phyloP scores from a whole-genome alignment of 2,113 vertebrate species.

The Cromileptes altivelis region DNA sequence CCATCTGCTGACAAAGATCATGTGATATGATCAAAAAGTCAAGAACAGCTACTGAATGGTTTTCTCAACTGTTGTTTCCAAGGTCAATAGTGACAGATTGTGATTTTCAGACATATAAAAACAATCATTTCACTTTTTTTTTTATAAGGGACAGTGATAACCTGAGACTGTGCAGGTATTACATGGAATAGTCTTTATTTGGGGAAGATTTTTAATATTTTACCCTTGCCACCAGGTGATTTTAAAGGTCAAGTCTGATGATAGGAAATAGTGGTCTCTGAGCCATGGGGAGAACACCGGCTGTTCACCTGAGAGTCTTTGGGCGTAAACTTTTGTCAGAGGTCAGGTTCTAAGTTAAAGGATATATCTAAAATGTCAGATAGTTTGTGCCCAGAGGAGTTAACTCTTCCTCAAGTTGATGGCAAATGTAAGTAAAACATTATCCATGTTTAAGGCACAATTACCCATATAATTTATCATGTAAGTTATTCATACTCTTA shows the following conservation, averaged over 20 bases:
- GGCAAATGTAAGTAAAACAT: neutral
- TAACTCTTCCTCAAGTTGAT: neutral
- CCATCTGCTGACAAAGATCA: neutral
- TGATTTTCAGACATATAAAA: no score
- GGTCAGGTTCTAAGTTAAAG: conserved; percentile 7
- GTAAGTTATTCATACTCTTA: neutral
- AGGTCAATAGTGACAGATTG: no score
- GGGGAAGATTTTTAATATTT: neutral
- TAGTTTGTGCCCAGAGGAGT: neutral
- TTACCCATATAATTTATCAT: neutral
- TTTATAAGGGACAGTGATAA: neutral
- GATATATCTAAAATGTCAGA: conserved; percentile 29
- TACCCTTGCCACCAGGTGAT: neutral
- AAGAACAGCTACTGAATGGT: neutral
- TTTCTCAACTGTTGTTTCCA: neutral
- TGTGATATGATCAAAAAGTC: neutral
- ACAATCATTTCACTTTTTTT: neutral
- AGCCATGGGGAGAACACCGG: neutral
- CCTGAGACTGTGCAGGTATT: neutral
- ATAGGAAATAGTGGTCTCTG: conserved; percentile 5
- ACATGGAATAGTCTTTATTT: neutral
- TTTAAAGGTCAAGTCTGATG: conserved; percentile 50
- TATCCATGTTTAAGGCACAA: neutral
- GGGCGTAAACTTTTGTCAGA: neutral
- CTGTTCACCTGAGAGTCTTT: conserved; percentile 18